Evolutionary conservation across 2,888 invertebrate species (phyloP).

Genomic region (Amphipyra berbera): DNA sequence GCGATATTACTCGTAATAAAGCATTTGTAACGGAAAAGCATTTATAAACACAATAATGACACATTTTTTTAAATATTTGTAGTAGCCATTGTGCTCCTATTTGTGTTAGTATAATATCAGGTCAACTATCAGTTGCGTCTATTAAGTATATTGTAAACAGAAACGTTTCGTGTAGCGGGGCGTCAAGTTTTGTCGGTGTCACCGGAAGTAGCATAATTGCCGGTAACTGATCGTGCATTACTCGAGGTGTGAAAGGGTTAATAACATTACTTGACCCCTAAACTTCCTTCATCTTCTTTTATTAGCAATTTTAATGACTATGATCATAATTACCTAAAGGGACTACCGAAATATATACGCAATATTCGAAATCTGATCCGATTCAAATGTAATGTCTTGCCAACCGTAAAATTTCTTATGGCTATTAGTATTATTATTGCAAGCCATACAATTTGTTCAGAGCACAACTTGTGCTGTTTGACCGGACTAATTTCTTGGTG

Average conservation of each 20-base stretch:
- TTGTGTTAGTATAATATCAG: slow-evolving; percentile 39
- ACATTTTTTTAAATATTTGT: background rate
- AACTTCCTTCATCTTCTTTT: slow-evolving; percentile 72
- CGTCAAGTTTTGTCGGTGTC: slow-evolving; percentile 72
- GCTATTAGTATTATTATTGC: slow-evolving; percentile 36
- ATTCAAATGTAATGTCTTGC: slow-evolving; percentile 24
- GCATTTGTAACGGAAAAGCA: slow-evolving; percentile 19
- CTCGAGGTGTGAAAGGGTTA: slow-evolving; percentile 87
- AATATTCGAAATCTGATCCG: slow-evolving; percentile 18
- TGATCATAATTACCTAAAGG: slow-evolving; percentile 23
- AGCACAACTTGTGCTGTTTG: slow-evolving; percentile 70
- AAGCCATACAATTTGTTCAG: slow-evolving; percentile 43
- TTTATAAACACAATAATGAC: background rate
- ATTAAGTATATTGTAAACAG: slow-evolving; percentile 57
- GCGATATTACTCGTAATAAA: slow-evolving; percentile 19
- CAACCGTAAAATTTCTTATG: slow-evolving; percentile 26
- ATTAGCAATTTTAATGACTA: slow-evolving; percentile 42
- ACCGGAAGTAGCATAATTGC: slow-evolving; percentile 85
- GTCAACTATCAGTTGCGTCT: slow-evolving; percentile 56
- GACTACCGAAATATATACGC: slow-evolving; percentile 1
- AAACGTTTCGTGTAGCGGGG: slow-evolving; percentile 59
- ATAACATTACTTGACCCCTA: slow-evolving; percentile 86
- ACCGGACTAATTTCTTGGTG: slow-evolving; percentile 58
- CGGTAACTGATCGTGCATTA: slow-evolving; percentile 85
- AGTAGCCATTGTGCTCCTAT: slow-evolving; percentile 17